Conservation (phyloP, 2,888 invertebrate species). For the Cenopis cana region DNA sequence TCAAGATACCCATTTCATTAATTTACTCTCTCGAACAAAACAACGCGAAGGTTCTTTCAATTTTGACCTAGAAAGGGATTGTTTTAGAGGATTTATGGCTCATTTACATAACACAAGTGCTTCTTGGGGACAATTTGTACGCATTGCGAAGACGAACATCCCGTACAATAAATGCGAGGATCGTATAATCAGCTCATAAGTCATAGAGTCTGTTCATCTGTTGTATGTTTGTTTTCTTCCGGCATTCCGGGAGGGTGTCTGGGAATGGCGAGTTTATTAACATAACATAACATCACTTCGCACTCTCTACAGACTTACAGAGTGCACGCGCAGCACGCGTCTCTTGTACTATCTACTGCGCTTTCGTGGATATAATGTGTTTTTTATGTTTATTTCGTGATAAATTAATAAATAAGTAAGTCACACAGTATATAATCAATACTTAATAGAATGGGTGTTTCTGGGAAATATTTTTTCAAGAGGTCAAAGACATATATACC, state of each 20-base stretch:
- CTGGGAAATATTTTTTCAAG: too few relatives aligned
- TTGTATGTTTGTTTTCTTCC: constrained; percentile 57
- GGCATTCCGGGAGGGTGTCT: constrained; percentile 40
- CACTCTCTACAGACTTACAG: background rate
- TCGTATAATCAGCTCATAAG: constrained; percentile 70
- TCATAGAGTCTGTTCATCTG: constrained; percentile 54
- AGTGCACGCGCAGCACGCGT: background rate
- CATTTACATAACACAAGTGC: constrained; percentile 69
- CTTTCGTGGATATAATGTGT: too few relatives aligned
- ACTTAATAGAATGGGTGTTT: too few relatives aligned
- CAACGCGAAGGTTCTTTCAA: constrained; percentile 52
- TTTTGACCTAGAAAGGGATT: constrained; percentile 60
- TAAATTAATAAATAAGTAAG: too few relatives aligned
- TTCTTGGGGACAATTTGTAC: constrained; percentile 70
- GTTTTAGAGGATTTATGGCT: constrained; percentile 53
- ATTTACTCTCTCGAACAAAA: constrained; percentile 50
- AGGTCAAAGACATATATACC: too few relatives aligned
- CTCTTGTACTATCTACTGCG: background rate
- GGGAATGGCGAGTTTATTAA: constrained; percentile 11
- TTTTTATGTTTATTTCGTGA: too few relatives aligned
- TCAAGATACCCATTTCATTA: constrained; percentile 56
- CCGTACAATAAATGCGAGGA: constrained; percentile 65
- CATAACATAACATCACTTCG: constrained; percentile 20
- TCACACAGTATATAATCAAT: too few relatives aligned
- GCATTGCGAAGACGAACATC: constrained; percentile 63